Evolutionary conservation across 2,888 invertebrate genomes (phyloP).

Genomic region (Nomada lathburiana): DNA sequence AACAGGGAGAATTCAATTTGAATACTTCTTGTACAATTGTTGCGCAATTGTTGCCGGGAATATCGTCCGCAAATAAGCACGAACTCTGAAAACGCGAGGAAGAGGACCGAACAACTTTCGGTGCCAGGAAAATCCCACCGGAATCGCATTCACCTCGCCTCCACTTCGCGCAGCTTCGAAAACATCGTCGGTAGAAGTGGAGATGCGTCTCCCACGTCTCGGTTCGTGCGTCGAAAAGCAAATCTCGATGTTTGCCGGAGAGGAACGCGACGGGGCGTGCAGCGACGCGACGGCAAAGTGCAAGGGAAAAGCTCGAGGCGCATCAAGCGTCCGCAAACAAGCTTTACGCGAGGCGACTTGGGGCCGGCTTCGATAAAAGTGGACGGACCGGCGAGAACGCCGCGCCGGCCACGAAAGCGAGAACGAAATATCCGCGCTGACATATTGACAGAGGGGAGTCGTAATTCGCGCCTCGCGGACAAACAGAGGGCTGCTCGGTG

Average conservation of each 20-base stretch:
- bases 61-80: too few species aligned
- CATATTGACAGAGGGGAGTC: constrained; percentile 78
- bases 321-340: constrained; percentile 54
- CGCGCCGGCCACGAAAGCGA: constrained; percentile 43
- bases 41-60: too few species aligned
- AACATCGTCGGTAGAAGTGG: background rate
- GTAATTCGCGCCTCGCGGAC: constrained; percentile 78
- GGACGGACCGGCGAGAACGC: constrained; percentile 46
- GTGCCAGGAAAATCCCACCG: too few species aligned
- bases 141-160: too few species aligned
- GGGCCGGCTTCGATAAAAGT: constrained; percentile 58
- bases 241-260: constrained; percentile 35
- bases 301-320: constrained; percentile 32
- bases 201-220: background rate
- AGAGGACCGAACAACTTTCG: too few species aligned
- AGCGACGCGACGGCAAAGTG: constrained; percentile 25
- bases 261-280: constrained; percentile 10
- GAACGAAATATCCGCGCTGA: constrained; percentile 69
- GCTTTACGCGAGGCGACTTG: constrained; percentile 56
- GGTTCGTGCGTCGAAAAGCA: constrained; percentile 21
- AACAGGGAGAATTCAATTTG: too few species aligned
- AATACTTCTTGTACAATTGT: too few species aligned
- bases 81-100: too few species aligned
- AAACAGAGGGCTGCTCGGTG: constrained; percentile 73
- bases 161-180: too few species aligned